Evolutionary conservation across 2,888 invertebrate genomes (phyloP).

Genomic region (Schizaphis graminum): DNA sequence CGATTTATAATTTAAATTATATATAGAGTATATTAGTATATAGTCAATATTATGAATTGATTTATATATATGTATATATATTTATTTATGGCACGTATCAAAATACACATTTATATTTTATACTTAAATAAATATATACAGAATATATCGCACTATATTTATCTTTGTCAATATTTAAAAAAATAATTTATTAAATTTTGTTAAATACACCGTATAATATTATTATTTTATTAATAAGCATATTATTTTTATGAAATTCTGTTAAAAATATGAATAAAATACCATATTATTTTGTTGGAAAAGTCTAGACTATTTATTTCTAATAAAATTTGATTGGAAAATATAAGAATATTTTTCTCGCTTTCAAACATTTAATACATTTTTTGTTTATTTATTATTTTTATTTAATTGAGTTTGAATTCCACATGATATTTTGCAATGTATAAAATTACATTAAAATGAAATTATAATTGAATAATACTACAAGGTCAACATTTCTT

Average conservation of each 20-base stretch:
- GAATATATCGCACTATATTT: neutral
- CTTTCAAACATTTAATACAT: neutral
- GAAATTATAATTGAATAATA: neutral
- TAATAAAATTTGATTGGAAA: neutral
- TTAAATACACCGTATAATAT: neutral
- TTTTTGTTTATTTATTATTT: neutral
- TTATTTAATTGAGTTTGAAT: neutral
- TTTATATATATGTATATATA: neutral
- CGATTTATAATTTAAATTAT: constrained; percentile 1
- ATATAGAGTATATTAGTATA: neutral
- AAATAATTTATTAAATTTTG: neutral
- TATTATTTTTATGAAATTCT: neutral
- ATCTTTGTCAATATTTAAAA: neutral
- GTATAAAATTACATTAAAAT: neutral
- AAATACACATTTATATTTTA: neutral
- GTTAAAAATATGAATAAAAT: neutral
- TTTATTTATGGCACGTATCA: neutral
- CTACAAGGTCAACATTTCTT: neutral
- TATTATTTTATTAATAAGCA: no score
- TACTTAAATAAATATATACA: neutral
- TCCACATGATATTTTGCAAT: neutral
- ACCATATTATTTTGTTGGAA: neutral
- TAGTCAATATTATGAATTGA: neutral
- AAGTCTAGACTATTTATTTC: neutral
- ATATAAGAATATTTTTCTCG: neutral